phyloP scores from a whole-genome alignment of 2,797 vertebrate species.

The Lemur catta region DNA sequence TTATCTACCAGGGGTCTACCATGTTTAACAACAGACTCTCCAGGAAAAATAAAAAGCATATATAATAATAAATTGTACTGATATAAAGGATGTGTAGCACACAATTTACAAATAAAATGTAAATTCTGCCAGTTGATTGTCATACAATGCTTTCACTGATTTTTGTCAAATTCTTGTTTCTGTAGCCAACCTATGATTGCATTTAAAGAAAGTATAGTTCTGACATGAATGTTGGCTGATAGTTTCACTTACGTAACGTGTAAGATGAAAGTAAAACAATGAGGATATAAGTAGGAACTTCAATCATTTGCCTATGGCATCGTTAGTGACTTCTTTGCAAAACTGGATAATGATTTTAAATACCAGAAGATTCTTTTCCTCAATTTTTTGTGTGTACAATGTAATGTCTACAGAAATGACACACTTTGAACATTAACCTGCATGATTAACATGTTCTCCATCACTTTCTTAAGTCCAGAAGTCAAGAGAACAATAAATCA shows the following conservation, averaged over 20 bases:
- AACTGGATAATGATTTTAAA: background rate
- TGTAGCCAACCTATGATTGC: background rate
- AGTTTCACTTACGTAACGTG: background rate
- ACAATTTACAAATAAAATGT: background rate
- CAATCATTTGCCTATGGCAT: background rate
- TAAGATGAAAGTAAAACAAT: background rate
- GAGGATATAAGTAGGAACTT: background rate
- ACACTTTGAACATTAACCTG: background rate
- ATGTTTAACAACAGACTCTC: background rate
- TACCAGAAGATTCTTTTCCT: background rate
- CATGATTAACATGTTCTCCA: background rate
- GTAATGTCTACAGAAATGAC: background rate
- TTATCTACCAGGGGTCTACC: background rate
- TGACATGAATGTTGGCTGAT: background rate
- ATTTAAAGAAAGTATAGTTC: background rate
- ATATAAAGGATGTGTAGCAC: background rate
- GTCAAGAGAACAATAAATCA: background rate
- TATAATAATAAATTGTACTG: background rate
- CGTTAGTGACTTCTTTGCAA: background rate
- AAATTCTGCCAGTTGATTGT: background rate
- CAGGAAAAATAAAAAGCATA: background rate
- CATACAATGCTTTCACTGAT: background rate
- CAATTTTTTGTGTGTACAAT: background rate
- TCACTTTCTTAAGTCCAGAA: background rate
- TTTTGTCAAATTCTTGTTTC: background rate